Base-by-base conservation (phyloP, 1,140 invertebrate genomes). In the Gryllus bimaculatus region DNA sequence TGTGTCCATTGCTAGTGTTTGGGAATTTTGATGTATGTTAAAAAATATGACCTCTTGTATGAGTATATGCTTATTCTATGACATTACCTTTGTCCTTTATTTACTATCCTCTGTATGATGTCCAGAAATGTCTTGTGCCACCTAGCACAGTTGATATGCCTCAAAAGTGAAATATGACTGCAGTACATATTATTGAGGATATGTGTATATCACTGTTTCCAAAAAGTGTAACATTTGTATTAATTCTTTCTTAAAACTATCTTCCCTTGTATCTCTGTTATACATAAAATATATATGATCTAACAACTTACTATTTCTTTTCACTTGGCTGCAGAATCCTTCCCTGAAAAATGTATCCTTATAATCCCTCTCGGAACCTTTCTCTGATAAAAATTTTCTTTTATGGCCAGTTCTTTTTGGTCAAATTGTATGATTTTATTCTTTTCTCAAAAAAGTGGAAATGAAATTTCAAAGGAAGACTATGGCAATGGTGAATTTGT, bases 241-340 rank as follows among this genome's bases (percentile, higher is more conserved):
- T 66, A 66, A n/a, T 66, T 66, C 54, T 66, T 66, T 66, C 54
- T 66, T 66, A 18, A 66, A 3, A 13, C 10, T 66, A 66, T 13
- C 54, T 66, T 66, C 54, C 18, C 54, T 66, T 66, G 54, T 66
- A 66, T 66, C 54, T 66, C 54, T 66, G 54, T 66, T 66, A 66
- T 66, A 66, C 54, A 66, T 66, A 66, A 66, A 39, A 66, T 66
- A 66, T 66, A 66, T 13, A 7, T n/a, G 7, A 66, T 66, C 10
- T 13, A 66, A 66, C 54, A 66, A 13, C 10, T 10, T 66, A 66
- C 54, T 7, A 66, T 13, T 18, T 66, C 18, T 66, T 66, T 1
- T 66, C 18, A 18, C 18, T 66, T 66, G 2, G 2, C 7, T 2
- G 1, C 26, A 39, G 26, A 39, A 1, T 66, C 54, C 18, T 66